A percentile compares a stretch with the other conserved stretches of the same genome.
Conservation (phyloP, 2,113 vertebrate genomes). For the Neogale vison region DNA sequence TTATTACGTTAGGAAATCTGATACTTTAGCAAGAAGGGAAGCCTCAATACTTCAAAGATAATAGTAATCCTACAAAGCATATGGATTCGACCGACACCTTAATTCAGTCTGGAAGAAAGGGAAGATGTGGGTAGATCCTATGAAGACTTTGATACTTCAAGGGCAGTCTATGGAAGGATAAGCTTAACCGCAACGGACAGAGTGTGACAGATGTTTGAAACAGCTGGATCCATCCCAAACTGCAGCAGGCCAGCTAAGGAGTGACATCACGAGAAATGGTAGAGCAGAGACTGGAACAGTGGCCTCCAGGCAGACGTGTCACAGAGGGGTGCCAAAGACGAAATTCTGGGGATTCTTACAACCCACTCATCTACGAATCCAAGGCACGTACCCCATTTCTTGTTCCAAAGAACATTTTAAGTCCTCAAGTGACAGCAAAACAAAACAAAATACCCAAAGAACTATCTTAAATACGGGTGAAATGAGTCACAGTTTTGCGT, state of each 20-base stretch:
- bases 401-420: constrained; percentile 39
- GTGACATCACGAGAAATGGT: neutral
- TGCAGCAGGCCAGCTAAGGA: neutral
- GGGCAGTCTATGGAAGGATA: neutral
- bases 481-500: neutral
- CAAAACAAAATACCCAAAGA: neutral
- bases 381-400: constrained; percentile 6
- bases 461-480: neutral
- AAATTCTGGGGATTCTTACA: neutral
- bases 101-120: neutral
- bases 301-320: neutral
- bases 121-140: neutral
- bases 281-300: neutral
- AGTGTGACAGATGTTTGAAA: neutral
- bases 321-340: neutral
- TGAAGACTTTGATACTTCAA: neutral
- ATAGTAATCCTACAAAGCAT: neutral
- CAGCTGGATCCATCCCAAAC: neutral
- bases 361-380: neutral
- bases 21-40: neutral
- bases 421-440: neutral
- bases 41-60: neutral
- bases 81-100: neutral
- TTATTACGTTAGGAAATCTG: constrained; percentile 18
- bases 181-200: neutral